Conservation (phyloP, 2,888 invertebrate species). For the Ferrisia virgata region DNA sequence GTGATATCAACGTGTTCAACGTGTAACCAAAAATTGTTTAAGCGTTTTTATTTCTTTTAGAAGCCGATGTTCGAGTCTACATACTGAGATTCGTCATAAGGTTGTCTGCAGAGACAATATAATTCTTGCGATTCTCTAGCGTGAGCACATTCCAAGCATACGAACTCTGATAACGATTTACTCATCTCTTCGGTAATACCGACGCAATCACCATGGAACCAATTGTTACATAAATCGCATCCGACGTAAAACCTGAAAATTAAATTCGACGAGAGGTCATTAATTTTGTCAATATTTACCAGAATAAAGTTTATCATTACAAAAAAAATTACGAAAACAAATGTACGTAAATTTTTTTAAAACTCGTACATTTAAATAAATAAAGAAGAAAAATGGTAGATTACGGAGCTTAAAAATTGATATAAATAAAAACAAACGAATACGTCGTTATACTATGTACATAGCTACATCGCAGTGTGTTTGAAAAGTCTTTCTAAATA, state of each 20-base stretch:
- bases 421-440: too few species aligned
- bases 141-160: conserved; percentile 80
- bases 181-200: conserved; percentile 89
- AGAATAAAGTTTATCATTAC: too few species aligned
- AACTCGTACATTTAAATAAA: too few species aligned
- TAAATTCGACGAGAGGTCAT: background rate
- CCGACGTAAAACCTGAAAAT: conserved; percentile 87
- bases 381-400: too few species aligned
- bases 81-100: conserved; percentile 95
- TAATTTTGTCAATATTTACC: background rate
- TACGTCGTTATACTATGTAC: too few species aligned
- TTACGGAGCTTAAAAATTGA: too few species aligned
- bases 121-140: conserved; percentile 86
- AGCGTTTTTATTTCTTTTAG: background rate
- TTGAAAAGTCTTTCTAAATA: too few species aligned
- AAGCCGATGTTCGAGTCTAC: conserved; percentile 53
- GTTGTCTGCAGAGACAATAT: conserved; percentile 92
- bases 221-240: conserved; percentile 95
- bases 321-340: too few species aligned
- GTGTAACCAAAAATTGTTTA: background rate
- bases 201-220: conserved; percentile 98
- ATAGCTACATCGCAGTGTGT: too few species aligned
- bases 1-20: background rate
- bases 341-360: too few species aligned
- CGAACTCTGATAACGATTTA: conserved; percentile 83